Percentiles rank a stretch among this genome's conserved stretches.
Evolutionary conservation across 2,797 vertebrate species (phyloP).

Genomic region (Euphonia xanthogaster): DNA sequence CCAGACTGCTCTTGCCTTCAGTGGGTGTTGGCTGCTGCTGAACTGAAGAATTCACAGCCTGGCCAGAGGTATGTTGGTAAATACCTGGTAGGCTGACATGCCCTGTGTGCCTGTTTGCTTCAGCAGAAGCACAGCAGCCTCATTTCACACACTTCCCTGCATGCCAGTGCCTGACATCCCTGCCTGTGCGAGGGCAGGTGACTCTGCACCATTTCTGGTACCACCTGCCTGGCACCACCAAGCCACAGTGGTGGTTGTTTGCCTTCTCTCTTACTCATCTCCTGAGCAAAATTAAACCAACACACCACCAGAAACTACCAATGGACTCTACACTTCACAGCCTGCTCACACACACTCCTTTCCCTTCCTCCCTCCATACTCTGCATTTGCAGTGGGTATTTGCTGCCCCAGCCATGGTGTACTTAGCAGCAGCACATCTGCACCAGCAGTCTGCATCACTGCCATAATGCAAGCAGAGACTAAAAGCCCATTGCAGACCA

Average conservation of each 20-base stretch:
- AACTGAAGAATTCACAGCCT: background rate
- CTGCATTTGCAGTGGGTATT: background rate
- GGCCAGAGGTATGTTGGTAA: background rate
- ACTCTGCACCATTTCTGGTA: background rate
- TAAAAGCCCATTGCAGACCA: background rate
- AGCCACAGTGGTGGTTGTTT: background rate
- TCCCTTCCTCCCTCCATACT: background rate
- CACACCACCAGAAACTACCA: background rate
- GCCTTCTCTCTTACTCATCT: background rate
- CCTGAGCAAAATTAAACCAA: background rate
- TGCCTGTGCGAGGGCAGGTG: background rate
- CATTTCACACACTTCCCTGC: background rate
- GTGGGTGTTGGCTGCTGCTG: background rate
- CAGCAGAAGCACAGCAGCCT: background rate
- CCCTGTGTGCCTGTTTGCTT: background rate
- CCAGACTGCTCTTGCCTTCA: background rate
- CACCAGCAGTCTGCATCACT: background rate
- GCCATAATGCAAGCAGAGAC: background rate
- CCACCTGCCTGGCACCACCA: background rate
- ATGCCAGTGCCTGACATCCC: background rate
- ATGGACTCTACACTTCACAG: background rate
- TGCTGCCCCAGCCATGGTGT: background rate
- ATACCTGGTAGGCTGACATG: background rate
- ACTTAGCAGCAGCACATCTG: background rate
- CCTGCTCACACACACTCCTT: fast-evolving